Conservation (phyloP, 2,888 invertebrate species). For the Eupithecia centaureata region DNA sequence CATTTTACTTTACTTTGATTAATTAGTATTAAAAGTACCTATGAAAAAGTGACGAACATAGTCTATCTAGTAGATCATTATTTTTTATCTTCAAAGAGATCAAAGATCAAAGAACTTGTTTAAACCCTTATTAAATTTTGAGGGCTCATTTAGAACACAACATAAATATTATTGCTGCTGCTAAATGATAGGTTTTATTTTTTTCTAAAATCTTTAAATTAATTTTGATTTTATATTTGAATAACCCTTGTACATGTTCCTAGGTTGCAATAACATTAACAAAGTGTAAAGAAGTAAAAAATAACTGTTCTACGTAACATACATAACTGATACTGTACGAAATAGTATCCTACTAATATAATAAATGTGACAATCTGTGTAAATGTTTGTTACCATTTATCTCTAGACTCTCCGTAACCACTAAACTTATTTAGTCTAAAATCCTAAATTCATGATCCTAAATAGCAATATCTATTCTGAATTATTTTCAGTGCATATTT, state of each 20-base stretch:
- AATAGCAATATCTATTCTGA: neutral
- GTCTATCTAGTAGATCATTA: neutral
- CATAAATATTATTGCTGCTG: neutral
- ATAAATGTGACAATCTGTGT: too few relatives aligned
- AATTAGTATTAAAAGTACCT: neutral
- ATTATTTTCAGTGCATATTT: neutral
- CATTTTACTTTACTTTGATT: neutral
- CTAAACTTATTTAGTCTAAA: too few relatives aligned
- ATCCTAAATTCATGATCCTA: neutral
- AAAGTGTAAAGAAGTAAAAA: too few relatives aligned
- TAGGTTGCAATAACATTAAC: too few relatives aligned
- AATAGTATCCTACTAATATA: too few relatives aligned
- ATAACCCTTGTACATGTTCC: too few relatives aligned
- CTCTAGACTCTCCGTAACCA: too few relatives aligned
- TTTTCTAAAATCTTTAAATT: too few relatives aligned
- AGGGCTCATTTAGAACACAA: neutral
- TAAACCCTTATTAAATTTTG: neutral
- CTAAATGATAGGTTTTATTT: neutral
- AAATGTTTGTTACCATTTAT: too few relatives aligned
- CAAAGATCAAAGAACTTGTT: slow-evolving; percentile 7
- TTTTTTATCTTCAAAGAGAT: slow-evolving; percentile 7
- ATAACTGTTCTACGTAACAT: too few relatives aligned
- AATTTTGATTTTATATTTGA: too few relatives aligned
- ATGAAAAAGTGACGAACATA: neutral
- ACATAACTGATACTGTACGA: too few relatives aligned